Base-by-base conservation (phyloP, 2,113 vertebrate species). In the Machaerirhynchus nigripectus region DNA sequence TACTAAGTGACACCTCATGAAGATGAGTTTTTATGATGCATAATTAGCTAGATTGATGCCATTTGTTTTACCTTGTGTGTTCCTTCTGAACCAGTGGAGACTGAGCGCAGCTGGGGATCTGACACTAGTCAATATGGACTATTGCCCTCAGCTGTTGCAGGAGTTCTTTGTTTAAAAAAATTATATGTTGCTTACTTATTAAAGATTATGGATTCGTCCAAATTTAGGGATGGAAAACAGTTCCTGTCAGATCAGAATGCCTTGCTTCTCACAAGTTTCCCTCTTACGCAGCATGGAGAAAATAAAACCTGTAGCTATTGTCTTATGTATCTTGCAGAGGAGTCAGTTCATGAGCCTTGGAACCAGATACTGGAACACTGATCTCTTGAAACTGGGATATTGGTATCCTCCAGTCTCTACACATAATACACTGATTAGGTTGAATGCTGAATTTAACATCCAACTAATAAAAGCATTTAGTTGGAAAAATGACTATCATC, bases 51-150 rank as follows among this genome's bases (percentile, higher is more conserved):
- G 11, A 49, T 24, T 52, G 22, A 19, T 61, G n/a, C 0, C 11
- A 55, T 73, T 84, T 71, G 10, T 50, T 64, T 60, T 56, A 52
- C 40, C 49, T 68, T 56, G 2, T 0, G 0, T 0, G 0, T 64
- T 89, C 28, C 16, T 81, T 91, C 50, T 61, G 28, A 50, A 53
- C 70, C 28, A 74, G 16, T 20, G 42, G 39, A 84, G 26, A 47
- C 9, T n/a, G 40, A 27, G 5, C 30, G 35, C 2, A 26, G 26
- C 2, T 70, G n/a, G 56, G 64, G 31, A 61, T 26, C 17, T 28
- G 35, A 42, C 2, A 11, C 4, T 35, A 39, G 22, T 67, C 20
- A 67, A 75, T 76, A 68, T 44, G 13, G 27, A 31, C 5, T 46
- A 15, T 28, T 65, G 18, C 13, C 10, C 15, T 75, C 42, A 87